These are phyloP conservation scores for Callitettix versicolor DNA, from an alignment of 1,140 invertebrate genomes.

Conservation along the genomic window DNA sequence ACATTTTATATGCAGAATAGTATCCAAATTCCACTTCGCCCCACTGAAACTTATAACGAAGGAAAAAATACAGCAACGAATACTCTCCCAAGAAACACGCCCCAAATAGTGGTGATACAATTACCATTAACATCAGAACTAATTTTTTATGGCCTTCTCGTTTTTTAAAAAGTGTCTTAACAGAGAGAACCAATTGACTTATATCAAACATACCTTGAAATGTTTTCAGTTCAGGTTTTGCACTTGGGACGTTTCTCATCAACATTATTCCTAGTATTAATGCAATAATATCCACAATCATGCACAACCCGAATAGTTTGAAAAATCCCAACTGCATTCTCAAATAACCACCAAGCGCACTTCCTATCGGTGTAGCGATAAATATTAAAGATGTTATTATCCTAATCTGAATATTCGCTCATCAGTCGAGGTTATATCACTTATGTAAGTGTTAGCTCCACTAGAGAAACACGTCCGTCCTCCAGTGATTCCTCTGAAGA, in stretches of 20 bases:
- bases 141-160: conserved; percentile 7
- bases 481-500: conserved; percentile 33
- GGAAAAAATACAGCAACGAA: conserved; percentile 24
- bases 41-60: conserved; percentile 25
- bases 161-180: not conserved
- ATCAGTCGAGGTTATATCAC: conserved; percentile 28
- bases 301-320: conserved; percentile 9
- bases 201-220: not conserved
- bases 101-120: conserved; percentile 17
- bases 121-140: conserved; percentile 13
- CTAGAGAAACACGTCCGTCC: conserved; percentile 33
- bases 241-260: not conserved
- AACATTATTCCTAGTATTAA: not conserved
- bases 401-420: conserved; percentile 33
- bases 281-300: not conserved
- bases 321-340: conserved; percentile 12
- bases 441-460: conserved; percentile 35
- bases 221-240: not conserved
- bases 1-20: conserved; percentile 23
- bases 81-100: conserved; percentile 21
- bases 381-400: conserved; percentile 26
- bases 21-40: conserved; percentile 22
- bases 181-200: not conserved
- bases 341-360: conserved; percentile 13
- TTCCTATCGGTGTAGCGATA: conserved; percentile 14